These are phyloP conservation scores for Calliphora vicina DNA, from an alignment of 1,140 invertebrate species.

Conservation along the genomic window DNA sequence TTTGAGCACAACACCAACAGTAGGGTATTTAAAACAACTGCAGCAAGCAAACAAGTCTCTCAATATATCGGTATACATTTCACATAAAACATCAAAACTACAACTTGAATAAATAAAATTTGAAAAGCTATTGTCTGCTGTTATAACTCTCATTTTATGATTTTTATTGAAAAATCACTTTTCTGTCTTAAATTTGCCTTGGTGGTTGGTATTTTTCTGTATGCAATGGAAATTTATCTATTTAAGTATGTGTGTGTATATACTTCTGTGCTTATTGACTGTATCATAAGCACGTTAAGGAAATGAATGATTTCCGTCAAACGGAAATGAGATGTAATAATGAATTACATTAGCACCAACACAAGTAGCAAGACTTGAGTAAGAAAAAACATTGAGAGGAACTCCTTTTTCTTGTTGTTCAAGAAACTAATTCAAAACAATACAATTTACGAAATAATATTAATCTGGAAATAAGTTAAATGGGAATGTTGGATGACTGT, in stretches of 20 bases:
- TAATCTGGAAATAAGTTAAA: not conserved
- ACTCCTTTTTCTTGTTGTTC: not conserved
- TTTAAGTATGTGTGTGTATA: not conserved
- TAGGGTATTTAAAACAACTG: no score
- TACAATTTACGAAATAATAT: not conserved
- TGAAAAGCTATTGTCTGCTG: not conserved
- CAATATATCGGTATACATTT: not conserved
- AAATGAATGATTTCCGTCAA: conserved; percentile 36
- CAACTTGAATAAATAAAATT: not conserved
- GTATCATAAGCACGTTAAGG: conserved; percentile 19
- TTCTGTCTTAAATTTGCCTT: not conserved
- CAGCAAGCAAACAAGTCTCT: not conserved
- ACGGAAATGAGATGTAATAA: conserved; percentile 36
- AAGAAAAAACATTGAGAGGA: not conserved
- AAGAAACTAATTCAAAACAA: not conserved
- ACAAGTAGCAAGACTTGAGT: not conserved
- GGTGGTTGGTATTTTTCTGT: not conserved
- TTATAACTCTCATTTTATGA: not conserved
- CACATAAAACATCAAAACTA: not conserved
- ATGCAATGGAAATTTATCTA: not conserved
- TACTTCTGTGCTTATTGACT: not conserved
- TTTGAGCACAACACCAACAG: no score
- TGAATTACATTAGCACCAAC: conserved; percentile 26
- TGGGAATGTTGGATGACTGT: not conserved
- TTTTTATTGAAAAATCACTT: not conserved